Percentiles rank a stretch among this genome's conserved stretches.
Conservation (phyloP, 2,888 invertebrate genomes). For the Luffia ferchaultella region DNA sequence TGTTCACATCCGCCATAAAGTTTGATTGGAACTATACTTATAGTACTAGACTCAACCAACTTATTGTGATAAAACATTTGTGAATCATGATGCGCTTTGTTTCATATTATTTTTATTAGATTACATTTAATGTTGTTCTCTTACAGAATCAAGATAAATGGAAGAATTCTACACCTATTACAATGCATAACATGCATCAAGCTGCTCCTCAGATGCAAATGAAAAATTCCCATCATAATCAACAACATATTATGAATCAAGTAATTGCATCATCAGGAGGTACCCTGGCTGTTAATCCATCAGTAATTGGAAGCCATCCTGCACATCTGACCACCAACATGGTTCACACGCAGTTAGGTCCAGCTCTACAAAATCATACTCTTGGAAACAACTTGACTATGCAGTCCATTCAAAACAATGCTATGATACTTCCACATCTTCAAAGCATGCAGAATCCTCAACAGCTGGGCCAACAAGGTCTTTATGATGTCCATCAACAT, state of each 20-base stretch:
- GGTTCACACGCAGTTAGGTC: constrained; percentile 64
- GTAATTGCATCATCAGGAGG: constrained; percentile 55
- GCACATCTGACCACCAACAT: constrained; percentile 54
- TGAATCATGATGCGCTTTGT: not conserved
- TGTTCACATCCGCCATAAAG: too few species aligned
- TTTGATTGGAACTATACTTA: too few species aligned
- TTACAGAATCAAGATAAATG: constrained; percentile 87
- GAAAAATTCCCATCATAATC: constrained; percentile 58
- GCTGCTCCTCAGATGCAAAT: constrained; percentile 59
- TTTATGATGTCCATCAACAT: constrained; percentile 58
- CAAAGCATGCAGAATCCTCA: constrained; percentile 60
- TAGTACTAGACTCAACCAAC: too few species aligned
- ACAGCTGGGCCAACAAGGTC: constrained; percentile 57
- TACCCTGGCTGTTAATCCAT: constrained; percentile 53
- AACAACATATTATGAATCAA: constrained; percentile 59
- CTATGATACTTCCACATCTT: constrained; percentile 56
- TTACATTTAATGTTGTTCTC: too few species aligned
- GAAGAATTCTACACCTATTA: constrained; percentile 75
- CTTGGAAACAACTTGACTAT: constrained; percentile 45
- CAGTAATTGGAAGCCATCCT: constrained; percentile 55
- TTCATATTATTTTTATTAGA: not conserved
- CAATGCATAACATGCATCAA: constrained; percentile 65
- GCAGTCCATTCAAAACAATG: constrained; percentile 44
- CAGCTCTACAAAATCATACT: constrained; percentile 53
- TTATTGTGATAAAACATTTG: too few species aligned